Percentiles rank a stretch among this genome's conserved stretches.
Evolutionary conservation across 2,113 vertebrate species (phyloP).

Genomic region (Tautogolabrus adspersus): DNA sequence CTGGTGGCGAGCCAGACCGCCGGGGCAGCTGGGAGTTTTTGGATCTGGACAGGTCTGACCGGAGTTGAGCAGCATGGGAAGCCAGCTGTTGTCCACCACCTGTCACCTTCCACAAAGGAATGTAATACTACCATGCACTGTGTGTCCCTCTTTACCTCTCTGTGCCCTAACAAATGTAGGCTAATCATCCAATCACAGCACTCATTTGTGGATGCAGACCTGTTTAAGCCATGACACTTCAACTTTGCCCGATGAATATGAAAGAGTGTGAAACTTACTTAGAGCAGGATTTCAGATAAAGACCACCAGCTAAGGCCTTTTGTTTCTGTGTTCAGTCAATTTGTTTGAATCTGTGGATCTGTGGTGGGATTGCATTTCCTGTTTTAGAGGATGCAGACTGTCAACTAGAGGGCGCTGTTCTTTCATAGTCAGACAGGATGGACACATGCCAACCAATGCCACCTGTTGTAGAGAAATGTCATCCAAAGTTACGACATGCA

Average conservation of each 20-base stretch:
- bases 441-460: background rate
- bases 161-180: constrained; percentile 65
- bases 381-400: background rate
- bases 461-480: background rate
- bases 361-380: too few relatives aligned
- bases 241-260: constrained; percentile 22
- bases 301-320: constrained; percentile 9
- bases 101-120: constrained; percentile 62
- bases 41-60: constrained; percentile 49
- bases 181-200: constrained; percentile 63
- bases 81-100: constrained; percentile 76
- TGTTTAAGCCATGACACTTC: background rate
- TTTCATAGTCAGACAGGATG: background rate
- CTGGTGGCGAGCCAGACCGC: constrained; percentile 13
- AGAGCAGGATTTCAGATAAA: background rate
- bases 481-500: background rate
- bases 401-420: background rate
- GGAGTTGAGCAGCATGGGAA: constrained; percentile 43
- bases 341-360: too few relatives aligned
- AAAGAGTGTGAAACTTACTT: constrained; percentile 29
- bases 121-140: constrained; percentile 27
- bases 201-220: constrained; percentile 17
- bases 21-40: constrained; percentile 51
- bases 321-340: too few relatives aligned
- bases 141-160: constrained; percentile 26